A percentile compares a stretch with the other conserved stretches of the same genome.
These are phyloP conservation scores for Pteria penguin DNA, from an alignment of 2,888 invertebrate species.

Conservation along the genomic window DNA sequence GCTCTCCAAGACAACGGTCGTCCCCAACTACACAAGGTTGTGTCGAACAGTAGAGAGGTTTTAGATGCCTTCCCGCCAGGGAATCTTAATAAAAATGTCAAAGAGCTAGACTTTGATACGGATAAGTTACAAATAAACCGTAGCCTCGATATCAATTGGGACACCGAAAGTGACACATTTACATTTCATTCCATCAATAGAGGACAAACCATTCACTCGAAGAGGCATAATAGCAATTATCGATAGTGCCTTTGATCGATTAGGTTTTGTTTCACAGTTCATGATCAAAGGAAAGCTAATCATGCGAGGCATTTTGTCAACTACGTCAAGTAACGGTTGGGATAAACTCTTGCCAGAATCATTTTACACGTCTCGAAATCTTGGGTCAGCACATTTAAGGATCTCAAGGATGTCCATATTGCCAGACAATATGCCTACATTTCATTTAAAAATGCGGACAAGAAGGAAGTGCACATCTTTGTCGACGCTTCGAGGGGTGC, in stretches of 20 bases:
- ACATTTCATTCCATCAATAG: conserved; percentile 16
- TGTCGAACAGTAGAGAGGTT: conserved; percentile 45
- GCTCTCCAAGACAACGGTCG: conserved; percentile 37
- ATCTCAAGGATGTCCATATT: neutral
- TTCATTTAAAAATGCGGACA: neutral
- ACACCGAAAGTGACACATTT: conserved; percentile 42
- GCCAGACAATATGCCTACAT: conserved; percentile 1
- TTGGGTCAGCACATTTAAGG: neutral
- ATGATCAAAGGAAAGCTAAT: conserved; percentile 45
- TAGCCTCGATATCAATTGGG: conserved; percentile 44
- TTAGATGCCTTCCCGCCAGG: conserved; percentile 47
- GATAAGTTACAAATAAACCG: conserved; percentile 35
- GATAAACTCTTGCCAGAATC: neutral
- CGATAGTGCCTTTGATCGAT: conserved; percentile 53
- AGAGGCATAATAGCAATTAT: conserved; percentile 49
- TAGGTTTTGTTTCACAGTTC: conserved; percentile 50
- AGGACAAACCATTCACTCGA: conserved; percentile 43
- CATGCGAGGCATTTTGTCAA: conserved; percentile 29
- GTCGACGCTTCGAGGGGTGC: conserved; percentile 57
- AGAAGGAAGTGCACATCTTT: conserved; percentile 42
- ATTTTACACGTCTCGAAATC: neutral
- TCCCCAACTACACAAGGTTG: conserved; percentile 52
- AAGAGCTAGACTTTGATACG: conserved; percentile 38
- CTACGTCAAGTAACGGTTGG: neutral
- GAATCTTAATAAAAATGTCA: conserved; percentile 47